Evolutionary conservation across 2,113 vertebrate genomes (phyloP), one percentile per base, ranked within the genome.

Genomic region (Phylloscopus trochilus): DNA sequence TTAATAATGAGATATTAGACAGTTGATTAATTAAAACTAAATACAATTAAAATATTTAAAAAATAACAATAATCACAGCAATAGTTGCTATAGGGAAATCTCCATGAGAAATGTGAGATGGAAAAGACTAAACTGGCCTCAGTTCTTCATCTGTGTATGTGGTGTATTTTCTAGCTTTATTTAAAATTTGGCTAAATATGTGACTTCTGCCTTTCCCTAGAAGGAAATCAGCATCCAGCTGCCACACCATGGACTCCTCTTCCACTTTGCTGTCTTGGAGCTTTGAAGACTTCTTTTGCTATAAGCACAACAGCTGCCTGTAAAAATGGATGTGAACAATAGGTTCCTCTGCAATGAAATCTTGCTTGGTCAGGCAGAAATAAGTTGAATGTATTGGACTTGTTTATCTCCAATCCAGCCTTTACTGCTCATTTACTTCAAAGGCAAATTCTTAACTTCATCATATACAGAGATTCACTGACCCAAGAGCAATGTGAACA

Each of bases 1-100:
- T 97, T 98, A 96, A 95, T 96, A 98, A 96, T 84, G 72, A 93
- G 52, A 96, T 83, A 92, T 83, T 85, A 96, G 92, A 76, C 12
- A 69, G 90, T 53, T 83, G 96, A 97, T 93, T 95, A 97, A 95
- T 93, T 96, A 87, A 87, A 95, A 96, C 69, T 72, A 97, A 97
- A 88, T 83, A 33, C 56, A 63, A 63, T 28, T 77, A 51, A 83
- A 77, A 90, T 41, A 55, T 27, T 75, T 39, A n/a, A 89, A 82
- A 74, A 51, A 44, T 19, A 33, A 58, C 64, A 75, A 95, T 89
- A 96, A 95, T 96, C 83, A 95, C 13, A 79, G 92, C 41, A 88
- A 81, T 69, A 78, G 73, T 91, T 91, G 87, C 56, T 93, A 81
- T 10, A 49, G 75, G 73, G 58, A 94, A 83, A 86, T 94, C 22